phyloP scores from a whole-genome alignment of 2,797 vertebrate species.

The Poeciliopsis infans region DNA sequence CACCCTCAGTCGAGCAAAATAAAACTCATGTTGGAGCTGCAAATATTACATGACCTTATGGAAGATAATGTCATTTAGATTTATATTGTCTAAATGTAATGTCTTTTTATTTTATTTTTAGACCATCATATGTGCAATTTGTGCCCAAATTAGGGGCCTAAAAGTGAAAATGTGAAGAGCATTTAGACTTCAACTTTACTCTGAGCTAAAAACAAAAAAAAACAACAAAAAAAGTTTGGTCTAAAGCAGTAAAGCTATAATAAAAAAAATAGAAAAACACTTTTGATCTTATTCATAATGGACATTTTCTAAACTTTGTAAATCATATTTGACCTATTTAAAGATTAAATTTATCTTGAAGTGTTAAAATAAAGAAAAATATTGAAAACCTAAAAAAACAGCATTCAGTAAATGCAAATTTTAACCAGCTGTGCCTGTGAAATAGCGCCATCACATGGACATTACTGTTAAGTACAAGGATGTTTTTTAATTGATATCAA shows the following conservation, averaged over 20 bases:
- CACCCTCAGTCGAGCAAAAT: too few species aligned
- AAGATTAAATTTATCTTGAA: neutral
- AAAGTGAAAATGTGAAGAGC: neutral
- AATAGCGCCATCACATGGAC: neutral
- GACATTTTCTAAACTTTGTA: neutral
- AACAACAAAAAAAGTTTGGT: neutral
- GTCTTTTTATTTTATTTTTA: neutral
- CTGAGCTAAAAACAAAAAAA: too few species aligned
- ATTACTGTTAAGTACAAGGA: neutral
- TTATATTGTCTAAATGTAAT: too few species aligned
- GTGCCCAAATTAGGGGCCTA: too few species aligned
- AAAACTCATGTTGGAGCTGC: too few species aligned
- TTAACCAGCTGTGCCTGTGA: neutral
- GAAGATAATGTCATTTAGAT: too few species aligned
- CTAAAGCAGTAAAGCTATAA: neutral
- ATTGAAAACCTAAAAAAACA: neutral
- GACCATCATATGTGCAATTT: neutral
- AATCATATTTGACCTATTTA: neutral
- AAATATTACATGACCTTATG: too few species aligned
- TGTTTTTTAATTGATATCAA: neutral
- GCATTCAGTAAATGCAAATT: neutral
- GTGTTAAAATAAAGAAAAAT: neutral
- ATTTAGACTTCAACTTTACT: too few species aligned
- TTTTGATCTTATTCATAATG: neutral
- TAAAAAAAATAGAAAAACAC: neutral